Percentiles rank a stretch among this genome's conserved stretches.
phyloP scores from a whole-genome alignment of 2,797 vertebrate genomes.

The Channallabes apus region DNA sequence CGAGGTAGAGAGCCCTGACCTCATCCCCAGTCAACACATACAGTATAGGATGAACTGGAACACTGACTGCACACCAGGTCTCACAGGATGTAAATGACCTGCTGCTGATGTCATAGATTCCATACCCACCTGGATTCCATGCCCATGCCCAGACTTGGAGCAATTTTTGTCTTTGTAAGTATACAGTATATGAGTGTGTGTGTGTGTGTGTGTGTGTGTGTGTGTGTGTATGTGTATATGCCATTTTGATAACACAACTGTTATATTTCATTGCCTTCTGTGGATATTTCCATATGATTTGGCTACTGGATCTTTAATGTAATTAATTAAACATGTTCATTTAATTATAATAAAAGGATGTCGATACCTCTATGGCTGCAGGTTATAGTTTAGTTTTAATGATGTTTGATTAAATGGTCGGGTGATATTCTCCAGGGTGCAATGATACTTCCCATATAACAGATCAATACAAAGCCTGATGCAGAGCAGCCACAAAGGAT shows the following conservation, averaged over 20 bases:
- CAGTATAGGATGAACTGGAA: too few relatives aligned
- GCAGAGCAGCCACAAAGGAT: constrained; percentile 59
- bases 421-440: constrained; percentile 73
- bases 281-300: background rate
- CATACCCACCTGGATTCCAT: too few relatives aligned
- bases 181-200: too few relatives aligned
- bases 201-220: too few relatives aligned
- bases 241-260: background rate
- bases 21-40: too few relatives aligned
- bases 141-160: too few relatives aligned
- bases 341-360: background rate
- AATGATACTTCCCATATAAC: constrained; percentile 69
- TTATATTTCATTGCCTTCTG: background rate
- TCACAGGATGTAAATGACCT: too few relatives aligned
- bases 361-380: background rate
- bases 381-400: constrained; percentile 63
- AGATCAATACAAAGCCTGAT: constrained; percentile 71
- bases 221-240: too few relatives aligned
- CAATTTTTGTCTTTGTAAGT: too few relatives aligned
- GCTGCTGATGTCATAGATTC: too few relatives aligned
- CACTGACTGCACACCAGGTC: too few relatives aligned
- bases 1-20: too few relatives aligned
- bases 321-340: background rate
- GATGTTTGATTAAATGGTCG: constrained; percentile 75
- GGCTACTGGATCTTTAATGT: background rate